These are phyloP conservation scores for Littorina saxatilis DNA, from an alignment of 1,140 invertebrate genomes.

Conservation along the genomic window DNA sequence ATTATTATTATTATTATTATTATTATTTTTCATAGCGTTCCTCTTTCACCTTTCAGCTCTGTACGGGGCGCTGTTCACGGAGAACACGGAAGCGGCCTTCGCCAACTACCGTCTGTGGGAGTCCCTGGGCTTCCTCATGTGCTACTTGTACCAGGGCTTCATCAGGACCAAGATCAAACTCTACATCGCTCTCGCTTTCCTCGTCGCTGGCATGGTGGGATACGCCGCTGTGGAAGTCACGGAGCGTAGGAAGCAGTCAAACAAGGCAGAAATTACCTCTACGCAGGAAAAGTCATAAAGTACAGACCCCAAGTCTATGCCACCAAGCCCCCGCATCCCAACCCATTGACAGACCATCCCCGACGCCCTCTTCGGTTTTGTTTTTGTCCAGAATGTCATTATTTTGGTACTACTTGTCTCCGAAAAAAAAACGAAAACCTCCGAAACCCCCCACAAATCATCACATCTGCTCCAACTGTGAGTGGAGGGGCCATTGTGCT, in stretches of 20 bases:
- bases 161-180: slow-evolving; percentile 92
- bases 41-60: slow-evolving; percentile 80
- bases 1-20: no score
- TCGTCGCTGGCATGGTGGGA: slow-evolving; percentile 86
- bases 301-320: no score
- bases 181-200: slow-evolving; percentile 87
- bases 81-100: slow-evolving; percentile 94
- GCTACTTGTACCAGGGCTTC: slow-evolving; percentile 87
- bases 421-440: no score
- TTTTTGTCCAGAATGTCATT: no score
- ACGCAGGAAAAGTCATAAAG: background rate
- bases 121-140: slow-evolving; percentile 93
- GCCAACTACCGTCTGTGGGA: slow-evolving; percentile 94
- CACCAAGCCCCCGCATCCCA: no score
- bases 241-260: slow-evolving; percentile 32
- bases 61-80: slow-evolving; percentile 92
- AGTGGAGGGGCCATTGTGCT: no score
- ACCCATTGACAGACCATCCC: no score
- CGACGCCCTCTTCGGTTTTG: no score
- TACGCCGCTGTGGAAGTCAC: slow-evolving; percentile 88
- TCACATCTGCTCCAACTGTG: no score
- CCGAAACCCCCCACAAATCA: no score
- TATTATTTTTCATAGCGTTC: no score
- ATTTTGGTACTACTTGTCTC: no score
- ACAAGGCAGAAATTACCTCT: background rate